phyloP scores from a whole-genome alignment of 2,888 invertebrate species.

The Lapara coniferarum region DNA sequence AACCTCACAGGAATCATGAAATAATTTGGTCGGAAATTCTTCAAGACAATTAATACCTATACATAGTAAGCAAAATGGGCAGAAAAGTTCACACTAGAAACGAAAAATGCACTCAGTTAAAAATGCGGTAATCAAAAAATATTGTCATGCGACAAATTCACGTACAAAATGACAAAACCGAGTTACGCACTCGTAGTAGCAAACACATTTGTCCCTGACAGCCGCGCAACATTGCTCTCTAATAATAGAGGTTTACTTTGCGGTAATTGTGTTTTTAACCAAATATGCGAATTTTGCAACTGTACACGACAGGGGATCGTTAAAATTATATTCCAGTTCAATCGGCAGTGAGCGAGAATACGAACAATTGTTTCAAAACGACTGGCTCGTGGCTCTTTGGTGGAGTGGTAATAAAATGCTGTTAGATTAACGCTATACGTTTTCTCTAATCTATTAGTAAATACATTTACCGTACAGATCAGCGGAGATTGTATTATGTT shows the following conservation, averaged over 20 bases:
- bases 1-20: no score
- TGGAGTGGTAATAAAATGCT: neutral
- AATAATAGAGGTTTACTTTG: constrained; percentile 49
- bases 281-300: constrained; percentile 13
- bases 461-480: no score
- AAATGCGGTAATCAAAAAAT: no score
- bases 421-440: neutral
- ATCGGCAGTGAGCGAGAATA: neutral
- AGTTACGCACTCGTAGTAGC: constrained; percentile 22
- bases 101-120: no score
- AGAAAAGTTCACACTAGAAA: no score
- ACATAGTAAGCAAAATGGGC: no score
- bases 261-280: constrained; percentile 57
- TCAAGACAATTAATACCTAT: no score
- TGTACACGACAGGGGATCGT: constrained; percentile 3
- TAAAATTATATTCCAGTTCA: constrained; percentile 6
- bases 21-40: no score
- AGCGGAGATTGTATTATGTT: no score
- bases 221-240: constrained; percentile 26
- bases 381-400: neutral
- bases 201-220: constrained; percentile 37
- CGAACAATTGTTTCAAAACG: constrained; percentile 4
- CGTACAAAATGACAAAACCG: no score
- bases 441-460: neutral
- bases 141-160: no score